phyloP scores from a whole-genome alignment of 2,113 vertebrate species.

The Gnathonemus echidnorhynchus region DNA sequence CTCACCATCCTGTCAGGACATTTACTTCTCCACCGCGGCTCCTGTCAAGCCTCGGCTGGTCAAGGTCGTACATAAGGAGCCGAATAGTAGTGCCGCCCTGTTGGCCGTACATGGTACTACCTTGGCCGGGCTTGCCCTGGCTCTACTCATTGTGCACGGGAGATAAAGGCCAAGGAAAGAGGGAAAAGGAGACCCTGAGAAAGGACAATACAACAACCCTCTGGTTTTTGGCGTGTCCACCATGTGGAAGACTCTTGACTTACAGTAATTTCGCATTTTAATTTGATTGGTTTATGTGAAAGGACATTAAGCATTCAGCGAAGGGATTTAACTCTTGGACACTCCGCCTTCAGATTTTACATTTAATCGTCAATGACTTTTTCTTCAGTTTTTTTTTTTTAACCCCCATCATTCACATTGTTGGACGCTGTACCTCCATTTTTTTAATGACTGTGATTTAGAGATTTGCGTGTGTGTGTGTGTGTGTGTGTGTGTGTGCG shows the following conservation, averaged over 20 bases:
- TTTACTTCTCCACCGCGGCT: conserved; percentile 71
- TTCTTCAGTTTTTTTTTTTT: conserved; percentile 25
- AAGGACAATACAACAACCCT: conserved; percentile 54
- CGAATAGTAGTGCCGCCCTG: conserved; percentile 19
- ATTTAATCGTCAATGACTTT: conserved; percentile 29
- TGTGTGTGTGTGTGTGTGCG: conserved; percentile 8
- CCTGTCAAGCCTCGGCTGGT: conserved; percentile 31
- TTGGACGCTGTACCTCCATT: conserved; percentile 25
- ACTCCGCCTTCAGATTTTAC: conserved; percentile 20
- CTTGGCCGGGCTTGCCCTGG: conserved; percentile 46
- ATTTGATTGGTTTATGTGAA: conserved; percentile 21
- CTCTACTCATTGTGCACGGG: conserved; percentile 47
- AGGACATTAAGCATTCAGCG: conserved; percentile 53
- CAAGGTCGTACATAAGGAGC: conserved; percentile 18
- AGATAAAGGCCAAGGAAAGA: conserved; percentile 55
- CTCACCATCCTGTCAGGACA: conserved; percentile 65
- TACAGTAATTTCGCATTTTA: conserved; percentile 60
- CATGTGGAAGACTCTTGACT: conserved; percentile 50
- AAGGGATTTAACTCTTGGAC: conserved; percentile 41
- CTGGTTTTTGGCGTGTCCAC: conserved; percentile 54
- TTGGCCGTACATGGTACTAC: conserved; percentile 36
- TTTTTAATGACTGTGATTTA: conserved; percentile 14
- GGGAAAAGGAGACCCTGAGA: conserved; percentile 45
- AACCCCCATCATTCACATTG: conserved; percentile 38
- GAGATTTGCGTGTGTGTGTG: not conserved